A percentile compares a stretch with the other conserved stretches of the same genome.
phyloP scores from a whole-genome alignment of 2,888 invertebrate genomes.

The Morpho helenor region DNA sequence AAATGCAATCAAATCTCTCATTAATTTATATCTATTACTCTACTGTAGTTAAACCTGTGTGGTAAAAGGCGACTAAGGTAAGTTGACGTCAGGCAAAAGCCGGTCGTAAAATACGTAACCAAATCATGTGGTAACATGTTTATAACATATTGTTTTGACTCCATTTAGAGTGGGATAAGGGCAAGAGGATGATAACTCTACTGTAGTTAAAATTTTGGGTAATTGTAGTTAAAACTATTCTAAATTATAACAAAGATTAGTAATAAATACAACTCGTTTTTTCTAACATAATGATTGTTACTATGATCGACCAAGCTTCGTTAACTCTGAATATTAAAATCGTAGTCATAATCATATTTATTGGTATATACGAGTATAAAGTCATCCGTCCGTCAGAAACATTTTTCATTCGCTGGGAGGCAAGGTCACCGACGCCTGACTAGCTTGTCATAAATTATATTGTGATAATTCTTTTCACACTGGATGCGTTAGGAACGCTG shows the following conservation, averaged over 20 bases:
- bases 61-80: too few species aligned
- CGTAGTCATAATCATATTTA: conserved; percentile 12
- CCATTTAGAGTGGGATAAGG: too few species aligned
- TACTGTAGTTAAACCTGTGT: too few species aligned
- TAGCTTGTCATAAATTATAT: conserved; percentile 22
- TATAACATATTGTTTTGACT: too few species aligned
- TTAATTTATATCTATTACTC: too few species aligned
- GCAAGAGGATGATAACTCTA: too few species aligned
- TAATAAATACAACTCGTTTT: neutral
- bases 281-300: neutral
- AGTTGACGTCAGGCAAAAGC: too few species aligned
- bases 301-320: conserved; percentile 1
- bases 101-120: too few species aligned
- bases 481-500: conserved; percentile 9
- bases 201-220: too few species aligned
- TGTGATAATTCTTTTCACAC: conserved; percentile 9
- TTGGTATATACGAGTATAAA: conserved; percentile 11
- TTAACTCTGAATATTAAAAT: conserved; percentile 2
- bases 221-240: too few species aligned
- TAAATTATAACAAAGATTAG: neutral
- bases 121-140: too few species aligned
- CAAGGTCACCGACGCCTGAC: conserved; percentile 29
- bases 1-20: too few species aligned
- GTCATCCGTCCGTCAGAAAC: conserved; percentile 17
- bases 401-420: conserved; percentile 28